Base-by-base conservation (phyloP, 92 coral and sea anemone genomes). In the Porites evermanni region DNA sequence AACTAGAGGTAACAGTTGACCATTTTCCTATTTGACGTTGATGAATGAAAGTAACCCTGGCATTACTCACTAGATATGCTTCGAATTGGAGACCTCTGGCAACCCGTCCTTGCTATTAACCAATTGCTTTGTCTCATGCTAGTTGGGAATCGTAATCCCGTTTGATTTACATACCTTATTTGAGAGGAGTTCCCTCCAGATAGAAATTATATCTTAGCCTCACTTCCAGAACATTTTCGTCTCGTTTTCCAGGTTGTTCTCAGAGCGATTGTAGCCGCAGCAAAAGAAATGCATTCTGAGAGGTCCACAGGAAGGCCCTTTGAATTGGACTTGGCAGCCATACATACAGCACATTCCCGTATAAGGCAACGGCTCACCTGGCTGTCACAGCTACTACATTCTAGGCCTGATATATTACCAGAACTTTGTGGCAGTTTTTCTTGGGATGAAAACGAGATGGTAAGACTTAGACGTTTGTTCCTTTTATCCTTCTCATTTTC, bases 371-470 rank as follows among this genome's bases (percentile, higher is more conserved):
- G 96, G 21, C 88, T 93, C 38, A 85, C 79, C 80, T 85, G 87
- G 86, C 88, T 93, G 53, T 75, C 89, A 7, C 94, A 80, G 71
- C 86, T 93, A 16, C 90, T 93, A 56, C 92, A 67, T 24, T 72
- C 87, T 53, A 74, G 68, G 16, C 94, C 96, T 53, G 87, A 66
- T 19, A 83, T 91, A 38, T 90, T 88, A 9, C 75, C 71, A 12
- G 79, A 78, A 7, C 87, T 93, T 65, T 47, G 74, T 6, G 60
- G 72, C 1, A 56, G 21, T 10, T 82, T 93, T 78, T 71, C 91
- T 2, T 86, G 87, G 58, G 88, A 88, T 66, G 92, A 91, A 76
- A 82, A 69, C 56, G 90, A 91, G 66, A 88, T 93, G 96, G 96
- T 93, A 63, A 67, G 90, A 6, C 53, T n/a, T 24, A 5, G 17